Evolutionary conservation across 2,888 invertebrate genomes (phyloP).

Genomic region (Hydraecia micacea): DNA sequence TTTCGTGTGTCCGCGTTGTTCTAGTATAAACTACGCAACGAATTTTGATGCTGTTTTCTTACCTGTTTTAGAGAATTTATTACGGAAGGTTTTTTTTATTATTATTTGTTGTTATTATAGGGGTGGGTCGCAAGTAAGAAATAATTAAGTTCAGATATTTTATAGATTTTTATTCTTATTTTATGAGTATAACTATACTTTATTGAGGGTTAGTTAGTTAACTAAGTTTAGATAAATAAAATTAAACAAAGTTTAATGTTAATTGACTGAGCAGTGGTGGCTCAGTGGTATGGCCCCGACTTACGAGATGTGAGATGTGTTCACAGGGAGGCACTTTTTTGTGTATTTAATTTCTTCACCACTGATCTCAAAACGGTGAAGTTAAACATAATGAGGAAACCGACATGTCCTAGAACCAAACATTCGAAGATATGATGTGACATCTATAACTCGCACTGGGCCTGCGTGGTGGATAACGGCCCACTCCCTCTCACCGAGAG

Average conservation of each 20-base stretch:
- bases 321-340: no score
- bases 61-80: background rate
- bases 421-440: background rate
- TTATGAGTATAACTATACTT: background rate
- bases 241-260: background rate
- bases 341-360: background rate
- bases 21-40: background rate
- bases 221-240: background rate
- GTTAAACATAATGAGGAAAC: background rate
- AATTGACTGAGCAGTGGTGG: background rate
- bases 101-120: no score
- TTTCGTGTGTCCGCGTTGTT: background rate
- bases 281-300: no score
- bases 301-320: no score
- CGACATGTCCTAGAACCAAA: background rate
- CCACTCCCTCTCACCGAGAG: background rate
- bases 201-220: background rate
- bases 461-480: background rate
- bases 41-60: no score
- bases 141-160: background rate
- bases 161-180: no score
- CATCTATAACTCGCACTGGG: background rate
- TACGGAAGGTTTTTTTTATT: background rate
- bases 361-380: background rate
- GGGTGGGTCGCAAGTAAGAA: no score